Evolutionary conservation across 2,888 invertebrate species (phyloP).

Genomic region (Cataglyphis cursor): DNA sequence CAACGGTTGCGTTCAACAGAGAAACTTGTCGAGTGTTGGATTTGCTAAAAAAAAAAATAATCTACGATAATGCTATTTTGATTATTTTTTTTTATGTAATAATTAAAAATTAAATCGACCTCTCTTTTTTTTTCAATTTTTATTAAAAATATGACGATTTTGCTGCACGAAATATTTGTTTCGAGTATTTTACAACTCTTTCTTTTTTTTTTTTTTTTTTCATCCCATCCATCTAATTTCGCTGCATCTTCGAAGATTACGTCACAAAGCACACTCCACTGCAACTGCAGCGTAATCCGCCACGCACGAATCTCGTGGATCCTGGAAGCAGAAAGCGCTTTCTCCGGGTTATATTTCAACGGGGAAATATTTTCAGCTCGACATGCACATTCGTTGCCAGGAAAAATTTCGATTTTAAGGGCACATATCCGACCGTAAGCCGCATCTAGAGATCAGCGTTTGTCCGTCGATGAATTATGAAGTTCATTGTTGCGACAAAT

Average conservation of each 20-base stretch:
- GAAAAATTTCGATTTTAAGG: slow-evolving; percentile 32
- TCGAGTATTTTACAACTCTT: slow-evolving; percentile 9
- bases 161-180: neutral
- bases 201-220: slow-evolving; percentile 27
- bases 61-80: neutral
- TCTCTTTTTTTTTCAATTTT: neutral
- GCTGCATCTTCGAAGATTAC: slow-evolving; percentile 34
- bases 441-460: slow-evolving; percentile 11
- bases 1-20: slow-evolving; percentile 29
- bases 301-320: slow-evolving; percentile 26
- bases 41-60: neutral
- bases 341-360: slow-evolving; percentile 35
- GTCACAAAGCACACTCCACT: neutral
- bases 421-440: slow-evolving; percentile 17
- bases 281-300: slow-evolving; percentile 28
- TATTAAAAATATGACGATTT: neutral
- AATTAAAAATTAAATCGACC: neutral
- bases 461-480: slow-evolving; percentile 25
- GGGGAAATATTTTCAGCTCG: slow-evolving; percentile 31
- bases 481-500: slow-evolving; percentile 22
- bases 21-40: neutral
- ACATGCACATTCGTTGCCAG: neutral
- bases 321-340: neutral
- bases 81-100: neutral
- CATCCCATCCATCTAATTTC: neutral